Evolutionary conservation across 2,113 vertebrate species (phyloP).

Genomic region (Corvus cornix): DNA sequence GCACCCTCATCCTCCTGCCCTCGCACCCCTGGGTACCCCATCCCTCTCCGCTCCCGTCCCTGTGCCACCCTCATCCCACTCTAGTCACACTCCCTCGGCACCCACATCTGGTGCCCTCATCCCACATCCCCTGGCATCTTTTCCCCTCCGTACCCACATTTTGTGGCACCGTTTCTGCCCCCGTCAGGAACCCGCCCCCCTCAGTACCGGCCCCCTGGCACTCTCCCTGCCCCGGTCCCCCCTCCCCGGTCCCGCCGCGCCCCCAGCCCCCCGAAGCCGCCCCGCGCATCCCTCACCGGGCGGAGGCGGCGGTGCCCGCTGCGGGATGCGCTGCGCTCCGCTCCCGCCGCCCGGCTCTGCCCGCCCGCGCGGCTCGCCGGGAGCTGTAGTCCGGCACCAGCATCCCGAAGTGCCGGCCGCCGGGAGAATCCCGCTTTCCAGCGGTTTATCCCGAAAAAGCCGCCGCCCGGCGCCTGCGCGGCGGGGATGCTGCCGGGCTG

Average conservation of each 20-base stretch:
- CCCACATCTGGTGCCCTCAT: background rate
- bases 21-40: background rate
- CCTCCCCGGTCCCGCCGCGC: background rate
- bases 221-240: background rate
- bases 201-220: no score
- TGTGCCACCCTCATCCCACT: background rate
- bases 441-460: accelerated
- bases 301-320: background rate
- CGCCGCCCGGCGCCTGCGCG: accelerated
- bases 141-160: background rate
- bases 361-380: conserved; percentile 21
- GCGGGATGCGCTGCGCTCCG: background rate
- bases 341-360: background rate
- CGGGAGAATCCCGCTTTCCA: background rate
- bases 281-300: background rate
- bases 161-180: background rate
- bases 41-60: background rate
- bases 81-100: accelerated
- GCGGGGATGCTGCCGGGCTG: background rate
- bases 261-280: background rate
- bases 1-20: background rate
- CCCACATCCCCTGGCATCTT: background rate
- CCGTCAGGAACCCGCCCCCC: background rate
- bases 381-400: conserved; percentile 21
- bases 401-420: background rate